These are phyloP conservation scores for Druceiella hillmani DNA, from an alignment of 2,888 invertebrate species.

Conservation along the genomic window DNA sequence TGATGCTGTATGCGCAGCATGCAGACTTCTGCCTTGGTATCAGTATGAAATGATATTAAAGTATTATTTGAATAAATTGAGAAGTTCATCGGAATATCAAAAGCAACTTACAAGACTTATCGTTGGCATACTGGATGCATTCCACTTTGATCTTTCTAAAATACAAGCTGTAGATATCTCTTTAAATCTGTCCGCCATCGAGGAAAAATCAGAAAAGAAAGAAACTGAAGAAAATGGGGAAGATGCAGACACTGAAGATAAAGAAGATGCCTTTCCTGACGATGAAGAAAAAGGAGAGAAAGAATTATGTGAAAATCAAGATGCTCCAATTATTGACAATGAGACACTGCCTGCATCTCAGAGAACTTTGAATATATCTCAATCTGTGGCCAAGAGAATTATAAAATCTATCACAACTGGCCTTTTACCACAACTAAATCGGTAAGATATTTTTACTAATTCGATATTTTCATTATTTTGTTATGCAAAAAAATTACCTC, in stretches of 20 bases:
- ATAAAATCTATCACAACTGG: conserved; percentile 63
- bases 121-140: conserved; percentile 78
- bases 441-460: conserved; percentile 32
- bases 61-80: conserved; percentile 72
- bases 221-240: conserved; percentile 21
- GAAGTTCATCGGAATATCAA: conserved; percentile 67
- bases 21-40: conserved; percentile 80
- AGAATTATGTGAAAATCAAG: conserved; percentile 30
- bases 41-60: conserved; percentile 80
- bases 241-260: conserved; percentile 31
- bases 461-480: too few species aligned
- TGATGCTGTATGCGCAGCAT: conserved; percentile 71
- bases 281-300: conserved; percentile 39
- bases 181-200: conserved; percentile 33
- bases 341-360: conserved; percentile 41
- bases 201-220: too few species aligned
- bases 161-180: conserved; percentile 39
- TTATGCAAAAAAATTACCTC: too few species aligned
- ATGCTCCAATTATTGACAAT: conserved; percentile 29
- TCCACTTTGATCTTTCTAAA: conserved; percentile 84
- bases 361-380: conserved; percentile 54
- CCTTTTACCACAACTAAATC: conserved; percentile 76
- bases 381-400: conserved; percentile 70
- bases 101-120: conserved; percentile 76
- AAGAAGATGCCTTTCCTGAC: conserved; percentile 35